Evolutionary conservation across 2,888 invertebrate genomes (phyloP).

Genomic region (Clunio marinus): DNA sequence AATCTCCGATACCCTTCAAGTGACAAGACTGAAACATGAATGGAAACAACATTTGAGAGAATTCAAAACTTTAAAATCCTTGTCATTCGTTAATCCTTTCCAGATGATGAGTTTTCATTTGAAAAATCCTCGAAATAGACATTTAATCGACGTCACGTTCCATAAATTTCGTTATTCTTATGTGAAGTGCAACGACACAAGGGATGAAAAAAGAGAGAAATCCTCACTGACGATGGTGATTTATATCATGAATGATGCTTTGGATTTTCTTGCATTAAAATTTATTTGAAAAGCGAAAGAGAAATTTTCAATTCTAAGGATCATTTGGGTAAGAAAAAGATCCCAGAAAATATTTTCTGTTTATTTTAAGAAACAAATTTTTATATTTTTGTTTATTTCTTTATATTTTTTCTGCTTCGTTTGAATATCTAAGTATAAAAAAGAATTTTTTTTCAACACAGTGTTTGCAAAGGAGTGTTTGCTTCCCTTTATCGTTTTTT

Average conservation of each 20-base stretch:
- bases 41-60: neutral
- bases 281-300: neutral
- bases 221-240: neutral
- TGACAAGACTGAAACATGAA: constrained; percentile 1
- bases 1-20: neutral
- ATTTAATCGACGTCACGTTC: constrained; percentile 24
- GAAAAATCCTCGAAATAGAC: neutral
- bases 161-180: constrained; percentile 2
- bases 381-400: neutral
- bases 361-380: neutral
- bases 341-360: too few species aligned
- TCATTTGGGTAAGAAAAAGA: too few species aligned
- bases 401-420: neutral
- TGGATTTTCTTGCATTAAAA: constrained; percentile 24
- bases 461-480: constrained; percentile 6
- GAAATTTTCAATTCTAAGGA: too few species aligned
- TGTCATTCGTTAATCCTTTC: constrained; percentile 21
- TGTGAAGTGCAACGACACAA: too few species aligned
- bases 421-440: neutral
- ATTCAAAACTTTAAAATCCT: constrained; percentile 1
- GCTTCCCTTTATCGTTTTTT: neutral
- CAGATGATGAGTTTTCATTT: constrained; percentile 20
- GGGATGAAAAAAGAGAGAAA: neutral
- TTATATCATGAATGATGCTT: neutral
- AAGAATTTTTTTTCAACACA: too few species aligned